Percentiles rank a stretch among this genome's conserved stretches.
Conservation (phyloP, 2,797 vertebrate genomes). For the Rachycentron canadum region DNA sequence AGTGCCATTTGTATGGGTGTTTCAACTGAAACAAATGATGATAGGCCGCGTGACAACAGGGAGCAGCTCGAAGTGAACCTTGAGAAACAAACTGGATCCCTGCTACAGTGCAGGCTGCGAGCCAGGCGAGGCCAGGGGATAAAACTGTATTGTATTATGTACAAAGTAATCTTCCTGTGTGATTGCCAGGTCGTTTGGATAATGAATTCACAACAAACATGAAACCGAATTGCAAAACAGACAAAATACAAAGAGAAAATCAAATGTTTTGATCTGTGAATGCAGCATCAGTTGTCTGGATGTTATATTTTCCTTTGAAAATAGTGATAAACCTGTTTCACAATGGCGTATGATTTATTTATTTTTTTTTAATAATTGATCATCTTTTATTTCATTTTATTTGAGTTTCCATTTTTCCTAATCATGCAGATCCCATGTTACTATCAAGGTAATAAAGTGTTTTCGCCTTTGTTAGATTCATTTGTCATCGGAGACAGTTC, state of each 20-base stretch:
- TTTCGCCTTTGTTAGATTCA: not conserved
- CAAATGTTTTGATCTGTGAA: constrained; percentile 32
- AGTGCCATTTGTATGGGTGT: not conserved
- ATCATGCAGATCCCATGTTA: not conserved
- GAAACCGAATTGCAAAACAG: constrained; percentile 50
- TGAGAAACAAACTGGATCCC: not conserved
- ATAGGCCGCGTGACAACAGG: not conserved
- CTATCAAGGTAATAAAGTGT: not conserved
- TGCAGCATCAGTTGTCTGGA: not conserved
- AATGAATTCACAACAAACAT: constrained; percentile 44
- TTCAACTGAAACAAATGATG: not conserved
- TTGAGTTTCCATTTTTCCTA: not conserved
- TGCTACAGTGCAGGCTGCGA: not conserved
- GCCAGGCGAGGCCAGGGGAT: not conserved
- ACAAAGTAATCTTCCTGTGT: constrained; percentile 14
- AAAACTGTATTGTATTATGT: not conserved
- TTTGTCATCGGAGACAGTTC: not conserved
- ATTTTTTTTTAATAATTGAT: not conserved
- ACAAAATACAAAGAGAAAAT: constrained; percentile 30
- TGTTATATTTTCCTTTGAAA: not conserved
- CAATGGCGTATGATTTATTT: not conserved
- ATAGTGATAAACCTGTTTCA: not conserved
- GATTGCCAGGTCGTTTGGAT: constrained; percentile 24
- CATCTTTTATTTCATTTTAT: not conserved
- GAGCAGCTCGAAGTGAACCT: not conserved